phyloP scores from a whole-genome alignment of 2,888 invertebrate genomes.

The Caenorhabditis becei region DNA sequence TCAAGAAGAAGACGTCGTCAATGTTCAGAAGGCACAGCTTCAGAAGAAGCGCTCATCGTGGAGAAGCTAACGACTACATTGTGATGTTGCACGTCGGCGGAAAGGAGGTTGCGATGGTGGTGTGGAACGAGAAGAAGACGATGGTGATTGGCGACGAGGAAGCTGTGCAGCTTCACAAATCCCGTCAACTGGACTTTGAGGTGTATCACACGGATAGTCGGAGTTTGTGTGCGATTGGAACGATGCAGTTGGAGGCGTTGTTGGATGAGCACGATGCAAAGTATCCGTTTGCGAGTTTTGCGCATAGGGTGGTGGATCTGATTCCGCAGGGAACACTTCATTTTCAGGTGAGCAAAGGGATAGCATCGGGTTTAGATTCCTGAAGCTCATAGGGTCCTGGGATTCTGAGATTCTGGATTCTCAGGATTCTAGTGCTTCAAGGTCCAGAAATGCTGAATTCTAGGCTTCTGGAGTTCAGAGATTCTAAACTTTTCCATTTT shows the following conservation, averaged over 20 bases:
- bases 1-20: conserved; percentile 44
- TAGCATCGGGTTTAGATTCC: too few species aligned
- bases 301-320: conserved; percentile 37
- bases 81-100: conserved; percentile 57
- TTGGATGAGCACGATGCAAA: conserved; percentile 47
- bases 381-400: too few species aligned
- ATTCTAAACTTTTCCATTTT: neutral
- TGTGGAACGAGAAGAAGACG: conserved; percentile 62
- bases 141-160: conserved; percentile 55
- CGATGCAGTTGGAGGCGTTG: conserved; percentile 40
- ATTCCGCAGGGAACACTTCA: conserved; percentile 50
- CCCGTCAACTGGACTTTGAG: conserved; percentile 53
- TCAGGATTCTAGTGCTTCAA: too few species aligned
- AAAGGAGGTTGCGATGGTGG: conserved; percentile 43
- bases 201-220: conserved; percentile 59
- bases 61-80: conserved; percentile 45
- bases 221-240: conserved; percentile 58
- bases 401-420: too few species aligned
- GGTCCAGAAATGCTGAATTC: too few species aligned
- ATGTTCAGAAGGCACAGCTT: conserved; percentile 44
- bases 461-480: neutral
- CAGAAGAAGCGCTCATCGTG: conserved; percentile 3
- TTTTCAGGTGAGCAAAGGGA: conserved; percentile 37
- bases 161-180: conserved; percentile 44
- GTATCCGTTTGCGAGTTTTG: conserved; percentile 28